Evolutionary conservation across 2,797 vertebrate species (phyloP), one percentile per base, ranked within the genome.

Genomic region (Peromyscus eremicus): DNA sequence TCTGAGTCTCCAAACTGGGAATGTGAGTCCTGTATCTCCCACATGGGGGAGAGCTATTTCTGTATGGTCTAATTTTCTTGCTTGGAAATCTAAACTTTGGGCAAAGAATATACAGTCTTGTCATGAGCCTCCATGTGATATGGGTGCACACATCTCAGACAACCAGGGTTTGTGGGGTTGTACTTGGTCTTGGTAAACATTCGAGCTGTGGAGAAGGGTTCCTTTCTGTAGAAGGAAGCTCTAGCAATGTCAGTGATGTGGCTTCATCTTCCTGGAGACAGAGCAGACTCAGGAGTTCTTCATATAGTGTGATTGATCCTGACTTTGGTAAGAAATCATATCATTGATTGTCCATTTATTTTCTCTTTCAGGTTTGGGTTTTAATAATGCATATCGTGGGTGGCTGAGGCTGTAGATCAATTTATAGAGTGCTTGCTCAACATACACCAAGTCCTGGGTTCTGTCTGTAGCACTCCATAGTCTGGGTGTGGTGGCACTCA

Each of bases 41-140:
- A 46, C 5, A 2, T 34, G 25, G 73, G 40, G 14, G 70, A 81
- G 21, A 77, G 66, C 16, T 43, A 5, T 86, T 82, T 91, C 34
- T 96, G 5, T 81, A 32, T 66, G 32, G 21, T 90, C 52, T n/a
- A 12, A 49, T 29, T 27, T 91, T 92, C 62, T 90, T 94, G 46
- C 66, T 70, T 64, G 10, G 40, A 55, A 70, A 68, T 70, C 7
- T 43, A 52, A 27, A 6, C 23, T 90, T 92, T 89, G 49, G 70
- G 29, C 46, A 81, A 81, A 88, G 32, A 90, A 60, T 70, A 27
- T 46, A 29, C 80, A 49, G 29, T 19, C 62, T 91, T 80, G 9
- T 70, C 75, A 46, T 86, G 57, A 79, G 55, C 55, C 40, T 91
- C 29, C 46, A 9, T 49, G n/a, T 75, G 83, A 81, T 82, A 43